Percentiles rank a stretch among this genome's conserved stretches.
Evolutionary conservation across 2,888 invertebrate species (phyloP).

Genomic region (Anagyrus pseudococci): DNA sequence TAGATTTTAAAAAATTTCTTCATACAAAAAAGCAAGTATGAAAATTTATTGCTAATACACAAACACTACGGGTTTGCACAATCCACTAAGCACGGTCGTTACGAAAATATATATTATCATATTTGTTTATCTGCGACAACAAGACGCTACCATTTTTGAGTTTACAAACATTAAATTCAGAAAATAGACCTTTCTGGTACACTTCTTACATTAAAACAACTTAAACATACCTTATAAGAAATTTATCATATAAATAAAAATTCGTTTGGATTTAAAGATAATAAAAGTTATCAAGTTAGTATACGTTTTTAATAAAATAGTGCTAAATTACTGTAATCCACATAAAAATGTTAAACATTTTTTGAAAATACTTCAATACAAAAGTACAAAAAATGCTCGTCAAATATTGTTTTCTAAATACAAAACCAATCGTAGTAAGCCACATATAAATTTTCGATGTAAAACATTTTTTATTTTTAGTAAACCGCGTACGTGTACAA

Average conservation of each 20-base stretch:
- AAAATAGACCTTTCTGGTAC: slow-evolving; percentile 30
- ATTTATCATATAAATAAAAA: too few species aligned
- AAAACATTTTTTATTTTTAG: too few species aligned
- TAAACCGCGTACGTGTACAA: neutral
- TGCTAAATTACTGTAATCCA: too few species aligned
- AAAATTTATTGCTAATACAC: slow-evolving; percentile 29
- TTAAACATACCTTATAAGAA: too few species aligned
- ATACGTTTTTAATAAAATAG: too few species aligned
- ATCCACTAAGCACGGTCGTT: slow-evolving; percentile 26
- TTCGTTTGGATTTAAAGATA: too few species aligned
- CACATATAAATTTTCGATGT: too few species aligned
- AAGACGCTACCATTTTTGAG: slow-evolving; percentile 4
- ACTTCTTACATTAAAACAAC: slow-evolving; percentile 32
- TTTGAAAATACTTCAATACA: too few species aligned
- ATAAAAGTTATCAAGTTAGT: too few species aligned
- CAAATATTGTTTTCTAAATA: too few species aligned
- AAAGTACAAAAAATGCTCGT: slow-evolving; percentile 9
- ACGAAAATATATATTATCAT: slow-evolving; percentile 38
- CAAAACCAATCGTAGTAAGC: too few species aligned
- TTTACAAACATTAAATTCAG: slow-evolving; percentile 33
- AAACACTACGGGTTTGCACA: slow-evolving; percentile 26
- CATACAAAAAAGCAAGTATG: slow-evolving; percentile 23
- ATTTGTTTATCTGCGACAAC: slow-evolving; percentile 25
- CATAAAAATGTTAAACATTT: too few species aligned
- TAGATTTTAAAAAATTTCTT: slow-evolving; percentile 15